phyloP scores from a whole-genome alignment of 2,113 vertebrate genomes.

The Pangasianodon gigas region DNA sequence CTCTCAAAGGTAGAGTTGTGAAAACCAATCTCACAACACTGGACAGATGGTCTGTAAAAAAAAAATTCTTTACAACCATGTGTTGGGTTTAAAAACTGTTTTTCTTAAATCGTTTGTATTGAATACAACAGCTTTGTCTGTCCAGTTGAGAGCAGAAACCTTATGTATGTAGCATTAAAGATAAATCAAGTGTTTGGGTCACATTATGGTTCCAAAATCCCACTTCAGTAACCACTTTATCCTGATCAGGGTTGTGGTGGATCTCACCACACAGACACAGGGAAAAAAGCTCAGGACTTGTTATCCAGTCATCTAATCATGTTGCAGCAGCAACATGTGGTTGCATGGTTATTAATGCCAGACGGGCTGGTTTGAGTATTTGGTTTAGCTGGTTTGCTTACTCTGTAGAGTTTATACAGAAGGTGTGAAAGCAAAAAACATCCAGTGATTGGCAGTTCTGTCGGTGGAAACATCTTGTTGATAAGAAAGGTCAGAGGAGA shows the following conservation, averaged over 20 bases:
- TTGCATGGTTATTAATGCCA: neutral
- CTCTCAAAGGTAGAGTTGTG: conserved; percentile 10
- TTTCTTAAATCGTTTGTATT: too few species aligned
- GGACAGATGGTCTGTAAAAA: neutral
- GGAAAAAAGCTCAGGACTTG: neutral
- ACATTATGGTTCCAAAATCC: neutral
- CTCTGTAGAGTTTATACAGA: neutral
- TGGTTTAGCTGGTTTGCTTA: neutral
- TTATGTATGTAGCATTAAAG: neutral
- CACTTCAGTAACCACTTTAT: neutral
- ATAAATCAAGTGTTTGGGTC: neutral
- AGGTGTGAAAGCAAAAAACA: neutral
- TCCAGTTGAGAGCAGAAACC: neutral
- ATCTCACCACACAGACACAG: too few species aligned
- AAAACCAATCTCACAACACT: neutral
- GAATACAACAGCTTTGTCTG: neutral
- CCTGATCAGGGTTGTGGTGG: neutral
- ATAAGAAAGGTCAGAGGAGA: neutral
- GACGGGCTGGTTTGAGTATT: neutral
- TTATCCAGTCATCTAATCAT: neutral
- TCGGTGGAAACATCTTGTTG: neutral
- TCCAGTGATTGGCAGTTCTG: neutral
- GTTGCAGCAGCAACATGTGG: neutral
- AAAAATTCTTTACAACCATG: neutral
- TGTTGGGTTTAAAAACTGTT: neutral